phyloP scores from a whole-genome alignment of 2,888 invertebrate genomes.

The Terebella lapidaria region DNA sequence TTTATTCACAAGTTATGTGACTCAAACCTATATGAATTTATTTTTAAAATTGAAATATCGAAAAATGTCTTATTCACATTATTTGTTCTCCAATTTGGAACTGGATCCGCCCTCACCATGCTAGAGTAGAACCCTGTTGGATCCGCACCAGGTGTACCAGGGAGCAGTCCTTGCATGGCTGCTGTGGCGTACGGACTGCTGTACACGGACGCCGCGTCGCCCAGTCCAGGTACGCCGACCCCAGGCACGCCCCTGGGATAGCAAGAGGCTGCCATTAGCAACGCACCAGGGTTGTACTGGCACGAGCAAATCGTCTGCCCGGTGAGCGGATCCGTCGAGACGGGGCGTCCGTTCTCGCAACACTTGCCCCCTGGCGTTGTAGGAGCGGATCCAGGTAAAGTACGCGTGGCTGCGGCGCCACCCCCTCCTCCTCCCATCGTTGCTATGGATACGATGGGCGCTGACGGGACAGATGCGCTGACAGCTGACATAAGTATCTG shows the following conservation, averaged over 20 bases:
- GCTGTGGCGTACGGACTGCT: background rate
- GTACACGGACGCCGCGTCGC: background rate
- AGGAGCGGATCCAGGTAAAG: background rate
- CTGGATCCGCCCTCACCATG: background rate
- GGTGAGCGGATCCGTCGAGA: slow-evolving; percentile 48
- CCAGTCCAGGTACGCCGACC: background rate
- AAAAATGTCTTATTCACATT: too few species aligned
- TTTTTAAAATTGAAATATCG: too few species aligned
- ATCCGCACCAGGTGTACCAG: background rate
- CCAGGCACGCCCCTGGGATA: background rate
- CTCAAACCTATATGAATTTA: too few species aligned
- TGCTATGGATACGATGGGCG: background rate
- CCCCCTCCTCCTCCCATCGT: background rate
- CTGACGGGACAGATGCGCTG: background rate
- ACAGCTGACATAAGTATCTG: background rate
- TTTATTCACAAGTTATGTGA: too few species aligned
- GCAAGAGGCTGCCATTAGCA: slow-evolving; percentile 60
- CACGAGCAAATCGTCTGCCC: slow-evolving; percentile 50
- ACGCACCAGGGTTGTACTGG: slow-evolving; percentile 64
- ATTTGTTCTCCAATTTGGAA: too few species aligned
- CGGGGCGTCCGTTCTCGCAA: slow-evolving; percentile 79
- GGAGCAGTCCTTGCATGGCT: background rate
- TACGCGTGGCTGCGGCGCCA: background rate
- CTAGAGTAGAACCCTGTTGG: background rate
- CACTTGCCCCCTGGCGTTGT: slow-evolving; percentile 54